These are phyloP conservation scores for Aphidius gifuensis DNA, from an alignment of 1,140 invertebrate species.

Conservation along the genomic window DNA sequence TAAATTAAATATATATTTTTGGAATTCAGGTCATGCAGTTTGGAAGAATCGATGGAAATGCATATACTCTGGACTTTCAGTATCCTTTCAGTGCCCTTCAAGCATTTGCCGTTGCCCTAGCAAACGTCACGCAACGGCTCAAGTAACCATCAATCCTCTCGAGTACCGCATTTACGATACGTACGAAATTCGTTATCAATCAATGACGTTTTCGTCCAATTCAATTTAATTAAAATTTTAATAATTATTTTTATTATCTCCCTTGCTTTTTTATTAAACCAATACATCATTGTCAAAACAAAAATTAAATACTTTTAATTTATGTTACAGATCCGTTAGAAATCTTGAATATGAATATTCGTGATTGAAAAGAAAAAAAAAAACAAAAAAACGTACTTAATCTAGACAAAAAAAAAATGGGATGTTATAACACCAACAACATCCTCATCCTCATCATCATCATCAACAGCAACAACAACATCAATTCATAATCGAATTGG, in stretches of 20 bases:
- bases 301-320: not conserved
- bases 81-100: slow-evolving; percentile 98
- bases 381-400: not conserved
- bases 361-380: not conserved
- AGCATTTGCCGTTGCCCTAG: slow-evolving; percentile 96
- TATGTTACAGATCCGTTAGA: slow-evolving; percentile 26
- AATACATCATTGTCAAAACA: not conserved
- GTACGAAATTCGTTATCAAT: slow-evolving; percentile 27
- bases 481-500: not conserved
- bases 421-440: slow-evolving; percentile 17
- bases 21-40: slow-evolving; percentile 94
- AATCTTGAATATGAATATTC: slow-evolving; percentile 32
- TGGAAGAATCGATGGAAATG: slow-evolving; percentile 96
- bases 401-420: not conserved
- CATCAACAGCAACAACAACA: not conserved
- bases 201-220: not conserved
- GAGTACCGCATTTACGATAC: slow-evolving; percentile 36
- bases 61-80: slow-evolving; percentile 98
- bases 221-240: not conserved
- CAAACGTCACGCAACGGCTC: slow-evolving; percentile 96
- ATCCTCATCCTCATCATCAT: slow-evolving; percentile 23
- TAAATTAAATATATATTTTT: slow-evolving; percentile 15
- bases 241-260: not conserved
- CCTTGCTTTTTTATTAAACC: too few species aligned
- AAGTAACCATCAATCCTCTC: slow-evolving; percentile 67